Base-by-base conservation (phyloP, 2,797 vertebrate genomes). In the Bradypodion ventrale region DNA sequence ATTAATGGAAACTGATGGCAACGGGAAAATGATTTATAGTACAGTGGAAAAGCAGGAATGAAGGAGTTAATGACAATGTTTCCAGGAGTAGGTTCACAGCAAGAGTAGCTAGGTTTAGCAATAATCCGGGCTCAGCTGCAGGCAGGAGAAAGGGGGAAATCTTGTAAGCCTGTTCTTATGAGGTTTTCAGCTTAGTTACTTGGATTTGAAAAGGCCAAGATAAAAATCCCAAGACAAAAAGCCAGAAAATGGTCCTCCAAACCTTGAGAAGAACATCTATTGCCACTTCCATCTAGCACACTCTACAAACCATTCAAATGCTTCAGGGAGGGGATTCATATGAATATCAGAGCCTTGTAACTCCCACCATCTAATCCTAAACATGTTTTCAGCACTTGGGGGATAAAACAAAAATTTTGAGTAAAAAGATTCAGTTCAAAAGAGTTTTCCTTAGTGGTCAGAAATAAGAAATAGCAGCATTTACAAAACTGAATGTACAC, bases 401-500 rank as follows among this genome's bases (percentile, higher is more conserved):
- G 52, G 79, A 21, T 9, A 21, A 37, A 72, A 29, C 59, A 85
- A 78, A 42, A 40, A 89, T 1, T 87, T 69, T n/a, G 78, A 66
- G 27, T 72, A 89, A 56, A 68, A 81, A 88, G 73, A 52, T 84
- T 90, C 74, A 66, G n/a, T 80, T 27, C 25, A 49, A 49, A 84
- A 62, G 23, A 72, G 5, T 60, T 25, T 40, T 75, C 83, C 25
- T n/a, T n/a, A n/a, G n/a, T 44, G 56, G 83, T 32, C 63, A 27
- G 27, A 60, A 77, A 84, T 10, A 83, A n/a, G n/a, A n/a, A n/a
- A n/a, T 92, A 87, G 78, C 89, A 89, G 62, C 77, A 89, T 85
- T 90, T 90, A 87, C 80, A n/a, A 6, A n/a, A 83, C 79, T 86
- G 62, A 40, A 65, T 84, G 80, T 10, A 29, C 8, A 84, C 80